Conservation (phyloP, 1,140 invertebrate species). For the Kradibia gibbosae region DNA sequence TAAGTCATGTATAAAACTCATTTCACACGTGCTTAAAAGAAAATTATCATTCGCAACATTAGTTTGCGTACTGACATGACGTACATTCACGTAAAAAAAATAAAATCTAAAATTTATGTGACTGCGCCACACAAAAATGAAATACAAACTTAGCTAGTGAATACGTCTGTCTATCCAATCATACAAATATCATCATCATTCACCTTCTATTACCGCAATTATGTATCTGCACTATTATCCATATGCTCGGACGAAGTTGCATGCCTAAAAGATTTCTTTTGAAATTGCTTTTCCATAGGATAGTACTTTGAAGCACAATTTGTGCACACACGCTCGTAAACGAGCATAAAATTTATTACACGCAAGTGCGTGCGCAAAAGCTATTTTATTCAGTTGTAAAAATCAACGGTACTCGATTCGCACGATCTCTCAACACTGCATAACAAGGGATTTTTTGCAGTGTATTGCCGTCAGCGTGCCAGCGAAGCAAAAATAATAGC, state of each 20-base stretch:
- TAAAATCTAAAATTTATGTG: not conserved
- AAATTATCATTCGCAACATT: not conserved
- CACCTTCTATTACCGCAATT: not conserved
- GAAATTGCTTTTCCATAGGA: not conserved
- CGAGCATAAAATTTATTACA: constrained; percentile 20
- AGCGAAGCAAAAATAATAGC: not conserved
- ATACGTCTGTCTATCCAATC: not conserved
- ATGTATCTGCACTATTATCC: not conserved
- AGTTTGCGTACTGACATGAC: not conserved
- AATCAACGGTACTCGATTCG: not conserved
- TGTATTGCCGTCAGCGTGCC: not conserved
- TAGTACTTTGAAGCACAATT: not conserved
- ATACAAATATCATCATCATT: constrained; percentile 12
- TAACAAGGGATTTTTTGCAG: constrained; percentile 18
- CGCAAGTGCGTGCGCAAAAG: constrained; percentile 1
- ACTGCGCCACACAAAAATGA: not conserved
- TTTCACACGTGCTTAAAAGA: not conserved
- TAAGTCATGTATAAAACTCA: not conserved
- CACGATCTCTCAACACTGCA: constrained; percentile 17
- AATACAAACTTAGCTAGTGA: not conserved
- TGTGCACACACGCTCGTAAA: not conserved
- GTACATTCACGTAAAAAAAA: not conserved
- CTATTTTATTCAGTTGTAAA: constrained; percentile 22
- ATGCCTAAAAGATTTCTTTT: not conserved
- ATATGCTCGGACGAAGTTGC: not conserved